Conservation (phyloP, 2,888 invertebrate genomes). For the Glaucopsyche alexis region DNA sequence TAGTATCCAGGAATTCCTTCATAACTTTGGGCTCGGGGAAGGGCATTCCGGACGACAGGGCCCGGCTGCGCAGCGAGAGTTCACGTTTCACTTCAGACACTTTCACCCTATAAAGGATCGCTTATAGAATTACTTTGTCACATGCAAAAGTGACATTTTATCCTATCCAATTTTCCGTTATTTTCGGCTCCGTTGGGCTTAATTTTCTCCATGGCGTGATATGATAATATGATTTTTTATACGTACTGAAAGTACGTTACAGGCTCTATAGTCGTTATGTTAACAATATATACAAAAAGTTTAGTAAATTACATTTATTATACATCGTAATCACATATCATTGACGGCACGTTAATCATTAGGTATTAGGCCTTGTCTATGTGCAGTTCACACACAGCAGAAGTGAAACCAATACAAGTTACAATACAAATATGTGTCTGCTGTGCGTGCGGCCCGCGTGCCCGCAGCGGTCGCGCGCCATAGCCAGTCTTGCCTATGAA, state of each 20-base stretch:
- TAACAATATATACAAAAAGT: too few species aligned
- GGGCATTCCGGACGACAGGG: slow-evolving; percentile 76
- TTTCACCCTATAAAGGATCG: slow-evolving; percentile 75
- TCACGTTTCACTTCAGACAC: slow-evolving; percentile 84
- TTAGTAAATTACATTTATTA: too few species aligned
- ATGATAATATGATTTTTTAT: slow-evolving; percentile 18
- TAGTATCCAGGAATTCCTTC: slow-evolving; percentile 84
- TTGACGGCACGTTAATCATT: too few species aligned
- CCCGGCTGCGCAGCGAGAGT: slow-evolving; percentile 83
- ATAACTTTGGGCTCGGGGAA: slow-evolving; percentile 88
- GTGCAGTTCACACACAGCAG: too few species aligned
- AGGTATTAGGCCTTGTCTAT: too few species aligned
- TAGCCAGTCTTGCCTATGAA: neutral
- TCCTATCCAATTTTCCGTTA: slow-evolving; percentile 19
- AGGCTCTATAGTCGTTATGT: neutral
- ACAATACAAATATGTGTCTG: slow-evolving; percentile 53
- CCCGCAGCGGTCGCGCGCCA: slow-evolving; percentile 77
- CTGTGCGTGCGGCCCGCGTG: slow-evolving; percentile 84
- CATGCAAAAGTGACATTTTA: slow-evolving; percentile 5
- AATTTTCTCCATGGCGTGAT: slow-evolving; percentile 15
- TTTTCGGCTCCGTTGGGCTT: slow-evolving; percentile 3
- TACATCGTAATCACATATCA: too few species aligned
- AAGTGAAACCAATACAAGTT: too few species aligned
- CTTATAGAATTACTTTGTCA: slow-evolving; percentile 8
- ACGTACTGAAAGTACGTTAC: neutral